A percentile compares a stretch with the other conserved stretches of the same genome.
Evolutionary conservation across 2,113 vertebrate genomes (phyloP).

Genomic region (Felis catus): DNA sequence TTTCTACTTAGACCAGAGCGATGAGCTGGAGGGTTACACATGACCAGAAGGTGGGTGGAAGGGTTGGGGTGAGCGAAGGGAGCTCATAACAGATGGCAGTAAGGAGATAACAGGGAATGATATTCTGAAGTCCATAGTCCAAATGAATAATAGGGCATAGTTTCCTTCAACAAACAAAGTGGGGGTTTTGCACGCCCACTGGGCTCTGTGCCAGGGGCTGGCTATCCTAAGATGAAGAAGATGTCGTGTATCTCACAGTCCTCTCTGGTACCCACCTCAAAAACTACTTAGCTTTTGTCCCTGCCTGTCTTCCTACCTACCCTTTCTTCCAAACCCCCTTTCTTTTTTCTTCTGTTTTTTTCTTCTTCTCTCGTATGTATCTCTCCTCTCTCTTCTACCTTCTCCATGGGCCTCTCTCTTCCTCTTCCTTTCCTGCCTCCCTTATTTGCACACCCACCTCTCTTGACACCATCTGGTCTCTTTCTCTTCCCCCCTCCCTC

Average conservation of each 20-base stretch:
- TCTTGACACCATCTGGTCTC: neutral
- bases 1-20: neutral
- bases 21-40: neutral
- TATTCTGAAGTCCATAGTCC: neutral
- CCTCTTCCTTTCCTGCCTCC: neutral
- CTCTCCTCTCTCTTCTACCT: neutral
- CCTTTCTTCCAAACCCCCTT: neutral
- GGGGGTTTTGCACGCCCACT: neutral
- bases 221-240: neutral
- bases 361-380: neutral
- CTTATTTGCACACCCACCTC: neutral
- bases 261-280: neutral
- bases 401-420: neutral
- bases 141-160: neutral
- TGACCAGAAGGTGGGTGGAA: neutral
- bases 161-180: conserved; percentile 37
- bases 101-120: neutral
- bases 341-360: neutral
- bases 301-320: neutral
- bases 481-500: neutral
- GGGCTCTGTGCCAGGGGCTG: neutral
- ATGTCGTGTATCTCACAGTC: neutral
- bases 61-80: neutral
- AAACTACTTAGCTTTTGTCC: neutral
- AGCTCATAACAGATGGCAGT: neutral